Percentiles rank a stretch among this genome's conserved stretches.
These are phyloP conservation scores for Drosophila kohkoa DNA, from an alignment of 1,140 invertebrate species.

Conservation along the genomic window DNA sequence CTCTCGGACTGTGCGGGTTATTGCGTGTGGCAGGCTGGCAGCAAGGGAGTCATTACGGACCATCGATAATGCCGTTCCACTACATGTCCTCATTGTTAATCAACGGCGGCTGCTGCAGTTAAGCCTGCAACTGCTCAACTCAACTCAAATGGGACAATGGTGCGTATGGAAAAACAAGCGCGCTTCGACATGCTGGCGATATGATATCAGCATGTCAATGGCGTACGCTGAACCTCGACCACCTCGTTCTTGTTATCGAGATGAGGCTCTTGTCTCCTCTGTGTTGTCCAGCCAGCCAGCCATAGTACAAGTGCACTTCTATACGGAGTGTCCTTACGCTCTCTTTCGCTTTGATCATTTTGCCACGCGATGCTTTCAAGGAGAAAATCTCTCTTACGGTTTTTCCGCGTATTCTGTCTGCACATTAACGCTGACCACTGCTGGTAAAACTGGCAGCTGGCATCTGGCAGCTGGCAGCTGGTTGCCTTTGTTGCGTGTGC, in stretches of 20 bases:
- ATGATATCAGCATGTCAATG: constrained; percentile 29
- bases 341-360: constrained; percentile 21
- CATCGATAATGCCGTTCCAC: constrained; percentile 63
- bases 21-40: background rate
- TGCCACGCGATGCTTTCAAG: constrained; percentile 23
- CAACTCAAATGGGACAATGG: constrained; percentile 34
- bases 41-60: constrained; percentile 7
- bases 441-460: background rate
- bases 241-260: background rate
- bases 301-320: constrained; percentile 3
- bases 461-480: background rate
- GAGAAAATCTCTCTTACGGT: constrained; percentile 13
- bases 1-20: constrained; percentile 4
- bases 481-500: constrained; percentile 25
- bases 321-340: constrained; percentile 25
- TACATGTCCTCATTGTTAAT: constrained; percentile 57
- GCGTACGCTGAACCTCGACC: background rate
- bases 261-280: background rate
- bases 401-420: constrained; percentile 3
- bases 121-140: background rate
- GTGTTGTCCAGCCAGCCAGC: background rate
- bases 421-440: constrained; percentile 8
- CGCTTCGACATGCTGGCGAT: constrained; percentile 15
- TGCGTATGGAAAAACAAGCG: constrained; percentile 34
- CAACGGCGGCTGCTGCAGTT: constrained; percentile 34